Evolutionary conservation across 2,888 invertebrate species (phyloP), one percentile per base, ranked within the genome.

Genomic region (Yponomeuta plumbellus): DNA sequence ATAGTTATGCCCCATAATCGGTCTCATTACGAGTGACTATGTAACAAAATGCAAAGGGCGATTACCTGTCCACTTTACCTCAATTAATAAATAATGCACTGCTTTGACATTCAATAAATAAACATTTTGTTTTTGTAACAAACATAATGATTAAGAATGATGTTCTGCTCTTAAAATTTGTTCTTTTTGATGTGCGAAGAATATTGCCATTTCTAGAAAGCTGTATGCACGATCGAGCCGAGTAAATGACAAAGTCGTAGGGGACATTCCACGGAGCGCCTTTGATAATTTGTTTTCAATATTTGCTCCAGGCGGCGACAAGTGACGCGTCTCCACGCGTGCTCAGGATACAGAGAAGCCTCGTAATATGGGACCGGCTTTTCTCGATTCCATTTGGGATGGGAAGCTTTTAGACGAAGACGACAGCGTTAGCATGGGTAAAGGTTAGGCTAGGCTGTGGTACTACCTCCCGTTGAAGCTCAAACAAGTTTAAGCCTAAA

Each of bases 281-380:
- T 44, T 44, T 52, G 44, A 52, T 52, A 52, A 52, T 52, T 52
- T 52, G 44, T 52, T 52, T 52, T 52, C 44, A 52, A 52, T 52
- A 52, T 52, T 52, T 13, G 44, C 17, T 17, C 44, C 44, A 17
- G 3, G 44, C 44, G 44, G 44, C 44, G 44, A 52, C 44, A 52
- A 17, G 17, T 52, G 44, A 52, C 44, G 44, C 17, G 44, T 52
- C 44, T 52, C 44, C 44, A 52, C 44, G 44, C 44, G 44, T 52
- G 44, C 44, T 17, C 44, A 52, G 44, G 17, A 1, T 52, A 17
- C 13, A 3, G 5, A 52, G 44, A 52, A 52, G 44, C 17, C 17
- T 17, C 17, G 44, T 5, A 52, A 52, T 52, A 52, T 52, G 17
- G 17, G 44, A 13, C 13, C 44, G 44, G 44, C 44, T 52, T 52